Conservation (phyloP, 2,797 vertebrate genomes). For the Girardinus metallicus region DNA sequence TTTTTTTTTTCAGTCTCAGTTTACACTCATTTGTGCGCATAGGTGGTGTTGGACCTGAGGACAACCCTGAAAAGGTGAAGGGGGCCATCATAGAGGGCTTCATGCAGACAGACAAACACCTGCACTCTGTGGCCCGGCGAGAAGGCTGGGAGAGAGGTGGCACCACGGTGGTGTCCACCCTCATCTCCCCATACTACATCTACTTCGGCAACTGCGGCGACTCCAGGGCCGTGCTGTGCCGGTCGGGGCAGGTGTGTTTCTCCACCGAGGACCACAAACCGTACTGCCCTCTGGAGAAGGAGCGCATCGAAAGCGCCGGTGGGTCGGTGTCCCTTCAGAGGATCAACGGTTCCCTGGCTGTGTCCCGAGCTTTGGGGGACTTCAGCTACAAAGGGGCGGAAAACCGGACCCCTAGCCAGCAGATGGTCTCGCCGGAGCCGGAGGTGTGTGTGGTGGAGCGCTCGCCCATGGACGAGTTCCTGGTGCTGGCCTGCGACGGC, state of each 20-base stretch:
- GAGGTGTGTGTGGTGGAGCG: slow-evolving; percentile 84
- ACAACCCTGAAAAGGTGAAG: slow-evolving; percentile 75
- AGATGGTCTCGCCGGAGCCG: slow-evolving; percentile 87
- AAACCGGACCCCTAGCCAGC: slow-evolving; percentile 78
- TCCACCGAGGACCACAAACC: slow-evolving; percentile 88
- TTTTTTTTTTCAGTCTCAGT: background rate
- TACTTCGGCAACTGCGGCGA: slow-evolving; percentile 86
- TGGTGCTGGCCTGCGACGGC: slow-evolving; percentile 86
- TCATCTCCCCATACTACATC: slow-evolving; percentile 80
- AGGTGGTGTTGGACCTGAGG: slow-evolving; percentile 76
- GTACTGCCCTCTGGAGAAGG: slow-evolving; percentile 81
- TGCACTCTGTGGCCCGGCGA: slow-evolving; percentile 74
- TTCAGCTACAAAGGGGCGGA: slow-evolving; percentile 86
- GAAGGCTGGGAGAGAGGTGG: slow-evolving; percentile 82
- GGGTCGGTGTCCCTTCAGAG: slow-evolving; percentile 83
- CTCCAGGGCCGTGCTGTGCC: slow-evolving; percentile 81
- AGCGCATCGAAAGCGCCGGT: slow-evolving; percentile 84
- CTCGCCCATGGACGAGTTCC: slow-evolving; percentile 83
- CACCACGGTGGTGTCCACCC: slow-evolving; percentile 77
- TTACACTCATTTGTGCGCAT: slow-evolving; percentile 31
- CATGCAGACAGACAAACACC: slow-evolving; percentile 80
- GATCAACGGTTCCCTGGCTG: slow-evolving; percentile 86
- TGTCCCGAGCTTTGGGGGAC: slow-evolving; percentile 86
- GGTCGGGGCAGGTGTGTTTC: slow-evolving; percentile 80
- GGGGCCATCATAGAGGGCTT: slow-evolving; percentile 77